Percentiles rank a stretch among this genome's conserved stretches.
phyloP scores from a whole-genome alignment of 1,140 invertebrate species.

The Orius insidiosus region DNA sequence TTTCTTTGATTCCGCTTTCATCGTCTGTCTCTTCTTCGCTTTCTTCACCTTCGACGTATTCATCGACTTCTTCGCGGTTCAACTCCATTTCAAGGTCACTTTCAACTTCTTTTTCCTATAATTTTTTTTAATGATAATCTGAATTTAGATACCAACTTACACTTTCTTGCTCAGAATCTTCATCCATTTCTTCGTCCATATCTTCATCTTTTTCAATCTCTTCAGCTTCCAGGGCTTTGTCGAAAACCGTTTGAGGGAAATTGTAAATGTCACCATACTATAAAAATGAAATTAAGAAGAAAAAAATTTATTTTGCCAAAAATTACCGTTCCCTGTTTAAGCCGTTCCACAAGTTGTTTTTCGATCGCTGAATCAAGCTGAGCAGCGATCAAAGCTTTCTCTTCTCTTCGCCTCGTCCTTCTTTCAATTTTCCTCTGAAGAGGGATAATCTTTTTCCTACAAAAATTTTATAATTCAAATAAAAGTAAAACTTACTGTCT shows the following conservation, averaged over 20 bases:
- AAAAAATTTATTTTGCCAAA: constrained; percentile 24
- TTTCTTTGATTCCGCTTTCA: constrained; percentile 15
- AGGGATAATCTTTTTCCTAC: constrained; percentile 81
- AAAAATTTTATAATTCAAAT: constrained; percentile 15
- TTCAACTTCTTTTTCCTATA: constrained; percentile 31
- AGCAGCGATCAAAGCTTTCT: constrained; percentile 91
- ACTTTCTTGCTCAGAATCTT: constrained; percentile 29
- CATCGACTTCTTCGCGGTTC: constrained; percentile 48
- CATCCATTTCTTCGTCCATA: constrained; percentile 37
- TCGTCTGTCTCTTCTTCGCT: constrained; percentile 18
- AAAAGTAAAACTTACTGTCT: constrained; percentile 47
- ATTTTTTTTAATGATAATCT: too few relatives aligned
- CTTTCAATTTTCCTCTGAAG: constrained; percentile 88
- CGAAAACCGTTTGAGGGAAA: constrained; percentile 83
- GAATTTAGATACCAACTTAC: too few relatives aligned
- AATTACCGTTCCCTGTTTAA: constrained; percentile 87
- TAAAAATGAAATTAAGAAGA: constrained; percentile 23
- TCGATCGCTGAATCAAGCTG: constrained; percentile 92
- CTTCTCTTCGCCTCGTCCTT: constrained; percentile 77
- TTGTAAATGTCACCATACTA: constrained; percentile 95
- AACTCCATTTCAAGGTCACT: constrained; percentile 38
- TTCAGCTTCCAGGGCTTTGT: constrained; percentile 65
- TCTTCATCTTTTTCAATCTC: constrained; percentile 62
- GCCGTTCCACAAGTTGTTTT: constrained; percentile 80
- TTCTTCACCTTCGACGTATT: constrained; percentile 26